phyloP scores from a whole-genome alignment of 2,888 invertebrate species.

The Isotomurus palustris region DNA sequence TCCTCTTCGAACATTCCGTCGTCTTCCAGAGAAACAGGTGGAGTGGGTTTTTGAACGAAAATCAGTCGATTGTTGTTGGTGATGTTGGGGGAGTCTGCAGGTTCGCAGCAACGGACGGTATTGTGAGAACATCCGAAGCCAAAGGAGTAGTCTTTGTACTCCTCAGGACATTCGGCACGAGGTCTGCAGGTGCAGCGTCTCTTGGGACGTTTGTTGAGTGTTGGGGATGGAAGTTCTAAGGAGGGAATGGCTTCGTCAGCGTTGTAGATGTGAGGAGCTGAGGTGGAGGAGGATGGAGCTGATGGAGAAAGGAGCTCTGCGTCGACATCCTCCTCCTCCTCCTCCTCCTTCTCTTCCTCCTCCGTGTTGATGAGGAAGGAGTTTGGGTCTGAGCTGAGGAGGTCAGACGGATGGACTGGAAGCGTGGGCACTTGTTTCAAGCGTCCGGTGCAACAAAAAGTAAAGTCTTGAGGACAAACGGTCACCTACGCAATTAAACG shows the following conservation, averaged over 20 bases:
- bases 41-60: no score
- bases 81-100: neutral
- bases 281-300: neutral
- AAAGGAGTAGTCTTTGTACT: constrained; percentile 41
- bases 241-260: neutral
- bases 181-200: constrained; percentile 33
- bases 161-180: constrained; percentile 33
- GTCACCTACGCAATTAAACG: constrained; percentile 10
- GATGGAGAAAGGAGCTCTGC: neutral
- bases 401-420: no score
- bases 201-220: constrained; percentile 6
- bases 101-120: constrained; percentile 40
- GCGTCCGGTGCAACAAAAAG: constrained; percentile 17
- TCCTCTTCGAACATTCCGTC: constrained; percentile 4
- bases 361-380: no score
- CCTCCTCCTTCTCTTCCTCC: neutral
- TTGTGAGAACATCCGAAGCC: constrained; percentile 40
- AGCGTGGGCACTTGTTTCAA: no score
- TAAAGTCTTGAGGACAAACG: constrained; percentile 10
- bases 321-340: neutral
- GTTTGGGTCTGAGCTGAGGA: no score
- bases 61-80: neutral
- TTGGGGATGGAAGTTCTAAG: neutral
- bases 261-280: neutral
- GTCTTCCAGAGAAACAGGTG: neutral